Percentiles rank a stretch among this genome's conserved stretches.
Evolutionary conservation across 2,113 vertebrate genomes (phyloP).

Genomic region (Apteryx owenii): DNA sequence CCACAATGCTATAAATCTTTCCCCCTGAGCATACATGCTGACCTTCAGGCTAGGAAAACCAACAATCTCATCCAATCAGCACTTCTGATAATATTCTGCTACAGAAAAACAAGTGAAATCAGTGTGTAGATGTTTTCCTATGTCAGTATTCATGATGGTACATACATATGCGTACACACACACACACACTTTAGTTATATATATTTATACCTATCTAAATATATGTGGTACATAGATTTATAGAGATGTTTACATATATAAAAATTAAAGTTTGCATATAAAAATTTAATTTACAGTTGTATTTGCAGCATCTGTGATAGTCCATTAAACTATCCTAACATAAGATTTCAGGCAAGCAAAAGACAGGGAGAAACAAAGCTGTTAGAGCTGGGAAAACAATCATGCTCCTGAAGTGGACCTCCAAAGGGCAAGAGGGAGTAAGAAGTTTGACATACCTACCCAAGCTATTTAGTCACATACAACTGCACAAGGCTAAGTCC

Average conservation of each 20-base stretch:
- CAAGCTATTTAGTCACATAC: slow-evolving; percentile 13
- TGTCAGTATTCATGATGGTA: background rate
- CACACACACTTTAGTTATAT: background rate
- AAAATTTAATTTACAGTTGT: background rate
- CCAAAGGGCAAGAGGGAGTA: background rate
- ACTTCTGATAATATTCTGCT: background rate
- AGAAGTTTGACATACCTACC: background rate
- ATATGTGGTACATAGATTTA: background rate
- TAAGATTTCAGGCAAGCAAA: background rate
- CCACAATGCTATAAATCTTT: slow-evolving; percentile 28
- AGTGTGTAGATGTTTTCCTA: background rate
- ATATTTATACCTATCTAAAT: no score
- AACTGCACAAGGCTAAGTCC: slow-evolving; percentile 6
- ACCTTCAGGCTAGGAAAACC: slow-evolving; percentile 26
- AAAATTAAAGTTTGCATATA: background rate
- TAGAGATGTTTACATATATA: background rate
- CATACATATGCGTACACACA: background rate
- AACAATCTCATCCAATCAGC: background rate
- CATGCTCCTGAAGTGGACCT: background rate
- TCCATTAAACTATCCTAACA: background rate
- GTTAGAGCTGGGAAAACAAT: background rate
- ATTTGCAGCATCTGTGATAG: background rate
- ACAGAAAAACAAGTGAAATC: background rate
- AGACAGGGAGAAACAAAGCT: background rate
- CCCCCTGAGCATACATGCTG: background rate